These are phyloP conservation scores for Styela clava DNA, from an alignment of 23 tunicate genomes.

Conservation along the genomic window DNA sequence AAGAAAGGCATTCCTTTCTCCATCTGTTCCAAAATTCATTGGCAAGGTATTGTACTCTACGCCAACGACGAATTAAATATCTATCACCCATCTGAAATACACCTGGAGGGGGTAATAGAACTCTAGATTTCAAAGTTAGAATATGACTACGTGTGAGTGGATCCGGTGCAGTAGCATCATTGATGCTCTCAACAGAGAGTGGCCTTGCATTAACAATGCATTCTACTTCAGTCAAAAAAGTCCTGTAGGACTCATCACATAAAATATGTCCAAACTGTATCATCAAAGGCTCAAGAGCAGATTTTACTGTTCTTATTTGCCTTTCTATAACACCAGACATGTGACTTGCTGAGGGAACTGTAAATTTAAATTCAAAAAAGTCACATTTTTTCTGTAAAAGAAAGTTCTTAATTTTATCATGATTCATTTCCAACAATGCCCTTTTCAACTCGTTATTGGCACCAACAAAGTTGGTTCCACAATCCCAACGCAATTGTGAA, in stretches of 20 bases:
- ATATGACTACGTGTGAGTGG: constrained; percentile 1
- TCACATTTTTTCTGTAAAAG: constrained; percentile 19
- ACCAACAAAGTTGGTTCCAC: constrained; percentile 56
- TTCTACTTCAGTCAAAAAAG: constrained; percentile 23
- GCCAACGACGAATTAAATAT: constrained; percentile 14
- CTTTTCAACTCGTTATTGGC: constrained; percentile 33
- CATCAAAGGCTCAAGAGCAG: constrained; percentile 5
- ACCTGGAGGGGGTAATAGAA: neutral
- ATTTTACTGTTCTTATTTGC: constrained; percentile 40
- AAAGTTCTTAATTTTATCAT: neutral
- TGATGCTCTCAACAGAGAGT: constrained; percentile 1
- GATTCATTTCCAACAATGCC: constrained; percentile 24
- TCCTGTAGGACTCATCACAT: constrained; percentile 15
- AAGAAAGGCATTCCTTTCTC: constrained; percentile 7
- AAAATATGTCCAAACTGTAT: constrained; percentile 12
- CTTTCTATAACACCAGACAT: constrained; percentile 48
- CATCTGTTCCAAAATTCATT: constrained; percentile 37
- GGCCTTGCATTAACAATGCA: constrained; percentile 24
- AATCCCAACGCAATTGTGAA: constrained; percentile 23
- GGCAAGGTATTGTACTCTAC: constrained; percentile 28
- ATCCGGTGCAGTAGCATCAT: neutral
- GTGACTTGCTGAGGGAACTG: constrained; percentile 34
- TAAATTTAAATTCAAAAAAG: constrained; percentile 25
- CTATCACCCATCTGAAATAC: constrained; percentile 3
- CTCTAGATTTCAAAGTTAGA: neutral